Evolutionary conservation across 2,888 invertebrate species (phyloP).

Genomic region (Coenonympha arcania): DNA sequence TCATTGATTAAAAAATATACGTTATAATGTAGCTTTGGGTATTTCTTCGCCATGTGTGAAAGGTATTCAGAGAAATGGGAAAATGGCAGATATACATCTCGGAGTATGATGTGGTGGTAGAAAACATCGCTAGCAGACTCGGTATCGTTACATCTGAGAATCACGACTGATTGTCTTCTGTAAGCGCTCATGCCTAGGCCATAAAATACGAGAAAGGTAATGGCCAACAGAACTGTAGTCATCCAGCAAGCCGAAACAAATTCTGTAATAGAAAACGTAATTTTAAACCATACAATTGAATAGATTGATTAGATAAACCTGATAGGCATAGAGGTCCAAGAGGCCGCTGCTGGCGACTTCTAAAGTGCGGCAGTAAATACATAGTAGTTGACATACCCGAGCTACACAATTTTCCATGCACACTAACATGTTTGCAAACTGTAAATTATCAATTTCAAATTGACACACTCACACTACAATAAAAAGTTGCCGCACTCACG

Average conservation of each 20-base stretch:
- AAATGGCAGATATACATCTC: constrained; percentile 40
- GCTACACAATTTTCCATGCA: too few relatives aligned
- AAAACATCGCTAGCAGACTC: constrained; percentile 49
- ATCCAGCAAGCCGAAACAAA: constrained; percentile 62
- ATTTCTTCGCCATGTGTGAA: constrained; percentile 44
- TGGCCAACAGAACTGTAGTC: constrained; percentile 52
- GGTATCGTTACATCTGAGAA: constrained; percentile 43
- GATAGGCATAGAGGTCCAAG: too few relatives aligned
- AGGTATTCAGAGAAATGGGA: constrained; percentile 47
- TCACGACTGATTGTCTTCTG: constrained; percentile 42
- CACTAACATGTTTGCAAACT: too few relatives aligned
- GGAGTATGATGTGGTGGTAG: constrained; percentile 49
- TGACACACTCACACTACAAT: too few relatives aligned
- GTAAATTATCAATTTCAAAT: too few relatives aligned
- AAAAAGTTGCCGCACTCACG: too few relatives aligned
- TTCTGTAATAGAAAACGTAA: constrained; percentile 49
- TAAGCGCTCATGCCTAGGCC: constrained; percentile 49
- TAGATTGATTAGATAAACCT: too few relatives aligned
- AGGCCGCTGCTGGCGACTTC: too few relatives aligned
- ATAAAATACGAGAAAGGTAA: constrained; percentile 55
- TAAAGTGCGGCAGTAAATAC: too few relatives aligned
- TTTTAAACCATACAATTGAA: constrained; percentile 31
- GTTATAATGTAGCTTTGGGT: constrained; percentile 48
- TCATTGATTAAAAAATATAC: constrained; percentile 58
- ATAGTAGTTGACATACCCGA: too few relatives aligned